These are phyloP conservation scores for Protonemura montana DNA, from an alignment of 2,888 invertebrate species.

Conservation along the genomic window DNA sequence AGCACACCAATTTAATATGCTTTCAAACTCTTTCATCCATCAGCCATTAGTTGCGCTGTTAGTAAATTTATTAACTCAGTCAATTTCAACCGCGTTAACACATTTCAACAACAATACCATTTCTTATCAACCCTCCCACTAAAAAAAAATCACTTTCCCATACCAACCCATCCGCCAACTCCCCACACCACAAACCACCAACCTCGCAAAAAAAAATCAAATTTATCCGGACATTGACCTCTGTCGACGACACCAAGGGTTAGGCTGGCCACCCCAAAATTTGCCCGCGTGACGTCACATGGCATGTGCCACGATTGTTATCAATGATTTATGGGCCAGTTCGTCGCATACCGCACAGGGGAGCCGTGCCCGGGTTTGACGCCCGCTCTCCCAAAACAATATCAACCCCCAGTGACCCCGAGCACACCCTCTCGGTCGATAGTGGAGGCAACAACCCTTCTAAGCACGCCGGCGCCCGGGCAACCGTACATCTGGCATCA, in stretches of 20 bases:
- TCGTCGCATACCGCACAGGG: background rate
- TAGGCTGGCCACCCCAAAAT: background rate
- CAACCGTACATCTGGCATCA: background rate
- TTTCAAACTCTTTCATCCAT: background rate
- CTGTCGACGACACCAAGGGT: background rate
- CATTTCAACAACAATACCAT: background rate
- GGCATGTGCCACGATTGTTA: slow-evolving; percentile 13
- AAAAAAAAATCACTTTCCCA: too few species aligned
- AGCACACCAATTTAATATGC: background rate
- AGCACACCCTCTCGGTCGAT: background rate
- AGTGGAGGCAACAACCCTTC: slow-evolving; percentile 22
- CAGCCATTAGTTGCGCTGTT: too few species aligned
- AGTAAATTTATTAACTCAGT: too few species aligned
- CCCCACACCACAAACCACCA: background rate
- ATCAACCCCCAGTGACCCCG: slow-evolving; percentile 9
- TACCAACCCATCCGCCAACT: background rate
- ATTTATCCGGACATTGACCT: slow-evolving; percentile 33
- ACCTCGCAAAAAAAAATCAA: background rate
- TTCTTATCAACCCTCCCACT: background rate
- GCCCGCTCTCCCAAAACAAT: slow-evolving; percentile 33
- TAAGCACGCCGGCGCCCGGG: background rate
- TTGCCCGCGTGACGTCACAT: slow-evolving; percentile 24
- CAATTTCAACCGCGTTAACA: background rate
- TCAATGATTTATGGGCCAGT: slow-evolving; percentile 24
- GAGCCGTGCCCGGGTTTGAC: background rate